Base-by-base conservation (phyloP, 1,140 invertebrate species). In the Ylistrum balloti region DNA sequence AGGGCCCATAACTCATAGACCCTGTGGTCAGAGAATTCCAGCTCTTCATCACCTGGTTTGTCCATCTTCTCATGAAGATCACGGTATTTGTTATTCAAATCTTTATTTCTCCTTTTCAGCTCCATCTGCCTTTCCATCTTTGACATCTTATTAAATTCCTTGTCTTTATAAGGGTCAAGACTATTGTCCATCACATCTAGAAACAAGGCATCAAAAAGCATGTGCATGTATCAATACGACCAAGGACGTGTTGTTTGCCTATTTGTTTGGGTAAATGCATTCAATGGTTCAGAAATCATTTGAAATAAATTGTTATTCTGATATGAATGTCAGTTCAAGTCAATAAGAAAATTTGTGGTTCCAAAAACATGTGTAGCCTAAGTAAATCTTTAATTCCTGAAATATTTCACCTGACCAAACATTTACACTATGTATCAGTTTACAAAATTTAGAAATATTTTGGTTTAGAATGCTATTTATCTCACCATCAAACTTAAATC, bases 1-100 rank as follows among this genome's bases (percentile, higher is more conserved):
- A 98, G 96, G 93, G 97, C 97, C 98, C 98, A 99, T 35, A 99
- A 96, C 9, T 97, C 97, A 96, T 98, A 97, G 2, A 99, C 98
- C 96, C 98, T 98, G 0, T 98, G 98, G 94, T 99, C 98, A 32
- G 98, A 97, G 95, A 99, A 99, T 93, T 99, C 98, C 95, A 97
- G 97, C 92, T 97, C 98, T 90, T 97, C 97, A 0, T 98, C 98
- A 32, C 98, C 97, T 96, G 97, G 97, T 17, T 97, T 97, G 32
- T 98, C 97, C 74, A 56, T n/a, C 35, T 20, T 32, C 20, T 28
- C 56, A 35, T 74, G 98, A 95, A 87, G 97, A 97, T 92, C 98
- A 97, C 35, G 99, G 96, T 87, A 97, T 97, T 94, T 98, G 98
- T 98, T 97, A 94, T 98, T 97, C 15, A 99, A 96, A 56, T 98